These are phyloP conservation scores for Pomacea canaliculata DNA, from an alignment of 2,888 invertebrate species.

Conservation along the genomic window DNA sequence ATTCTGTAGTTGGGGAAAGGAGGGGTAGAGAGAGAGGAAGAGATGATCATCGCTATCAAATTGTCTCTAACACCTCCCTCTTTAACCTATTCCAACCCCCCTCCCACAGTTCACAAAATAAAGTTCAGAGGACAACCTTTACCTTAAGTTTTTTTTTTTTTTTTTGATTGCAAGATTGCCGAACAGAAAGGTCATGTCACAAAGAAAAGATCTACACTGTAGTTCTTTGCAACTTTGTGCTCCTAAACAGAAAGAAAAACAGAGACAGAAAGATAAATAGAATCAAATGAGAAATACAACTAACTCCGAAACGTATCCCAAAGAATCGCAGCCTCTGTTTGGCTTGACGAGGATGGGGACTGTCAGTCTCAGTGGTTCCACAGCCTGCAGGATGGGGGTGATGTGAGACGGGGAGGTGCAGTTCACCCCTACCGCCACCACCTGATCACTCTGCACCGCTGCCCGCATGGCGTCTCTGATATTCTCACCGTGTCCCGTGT, in stretches of 20 bases:
- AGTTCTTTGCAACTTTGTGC: not conserved
- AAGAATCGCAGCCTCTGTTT: conserved; percentile 73
- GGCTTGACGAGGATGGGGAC: conserved; percentile 86
- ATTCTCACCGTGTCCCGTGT: conserved; percentile 84
- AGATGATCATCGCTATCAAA: too few species aligned
- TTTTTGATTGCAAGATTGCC: too few species aligned
- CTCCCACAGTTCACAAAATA: too few species aligned
- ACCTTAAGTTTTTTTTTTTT: too few species aligned
- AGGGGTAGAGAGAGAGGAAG: too few species aligned
- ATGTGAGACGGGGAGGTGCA: conserved; percentile 82
- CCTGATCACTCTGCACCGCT: conserved; percentile 75
- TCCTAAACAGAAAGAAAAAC: not conserved
- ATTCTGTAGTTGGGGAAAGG: too few species aligned
- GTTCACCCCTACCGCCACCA: conserved; percentile 90
- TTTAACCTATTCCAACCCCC: too few species aligned
- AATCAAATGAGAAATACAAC: not conserved
- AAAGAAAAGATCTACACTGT: too few species aligned
- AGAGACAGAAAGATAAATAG: not conserved
- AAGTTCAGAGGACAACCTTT: too few species aligned
- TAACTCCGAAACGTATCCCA: not conserved
- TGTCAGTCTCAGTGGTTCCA: conserved; percentile 60
- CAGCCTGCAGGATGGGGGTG: conserved; percentile 74
- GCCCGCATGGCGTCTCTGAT: conserved; percentile 80
- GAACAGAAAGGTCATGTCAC: too few species aligned
- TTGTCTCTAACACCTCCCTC: too few species aligned